Conservation (phyloP, 2,797 vertebrate species). For the Pseudotriccus pelzelni region DNA sequence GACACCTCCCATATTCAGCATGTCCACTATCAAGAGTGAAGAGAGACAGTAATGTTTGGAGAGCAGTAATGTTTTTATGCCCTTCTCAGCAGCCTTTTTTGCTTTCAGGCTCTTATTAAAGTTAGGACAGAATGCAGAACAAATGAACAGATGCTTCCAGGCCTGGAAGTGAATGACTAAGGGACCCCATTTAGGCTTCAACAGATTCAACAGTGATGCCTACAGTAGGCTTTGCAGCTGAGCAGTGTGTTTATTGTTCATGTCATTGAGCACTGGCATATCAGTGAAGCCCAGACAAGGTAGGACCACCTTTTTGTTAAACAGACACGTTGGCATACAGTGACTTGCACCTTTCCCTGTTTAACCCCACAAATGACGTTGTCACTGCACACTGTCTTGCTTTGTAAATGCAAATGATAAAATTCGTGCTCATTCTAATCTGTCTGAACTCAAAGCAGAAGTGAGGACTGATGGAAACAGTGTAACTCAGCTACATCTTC, state of each 20-base stretch:
- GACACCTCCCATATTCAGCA: neutral
- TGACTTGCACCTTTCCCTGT: neutral
- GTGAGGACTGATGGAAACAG: neutral
- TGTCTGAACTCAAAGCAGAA: neutral
- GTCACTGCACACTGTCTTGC: neutral
- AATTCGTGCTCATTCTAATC: neutral
- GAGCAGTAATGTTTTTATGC: neutral
- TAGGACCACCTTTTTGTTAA: neutral
- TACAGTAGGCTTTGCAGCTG: neutral
- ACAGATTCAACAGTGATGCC: neutral
- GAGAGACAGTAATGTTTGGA: neutral
- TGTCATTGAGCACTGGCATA: neutral
- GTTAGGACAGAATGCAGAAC: neutral
- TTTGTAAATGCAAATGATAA: neutral
- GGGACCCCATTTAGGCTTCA: neutral
- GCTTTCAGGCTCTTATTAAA: neutral
- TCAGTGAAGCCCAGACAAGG: neutral
- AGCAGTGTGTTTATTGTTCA: neutral
- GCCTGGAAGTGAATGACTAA: neutral
- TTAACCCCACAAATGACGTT: neutral
- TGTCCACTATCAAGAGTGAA: neutral
- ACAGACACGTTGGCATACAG: neutral
- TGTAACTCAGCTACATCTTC: neutral
- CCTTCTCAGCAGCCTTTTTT: neutral
- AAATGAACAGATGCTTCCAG: neutral